A percentile compares a stretch with the other conserved stretches of the same genome.
Conservation (phyloP, 2,797 vertebrate genomes). For the Hemitrygon akajei region DNA sequence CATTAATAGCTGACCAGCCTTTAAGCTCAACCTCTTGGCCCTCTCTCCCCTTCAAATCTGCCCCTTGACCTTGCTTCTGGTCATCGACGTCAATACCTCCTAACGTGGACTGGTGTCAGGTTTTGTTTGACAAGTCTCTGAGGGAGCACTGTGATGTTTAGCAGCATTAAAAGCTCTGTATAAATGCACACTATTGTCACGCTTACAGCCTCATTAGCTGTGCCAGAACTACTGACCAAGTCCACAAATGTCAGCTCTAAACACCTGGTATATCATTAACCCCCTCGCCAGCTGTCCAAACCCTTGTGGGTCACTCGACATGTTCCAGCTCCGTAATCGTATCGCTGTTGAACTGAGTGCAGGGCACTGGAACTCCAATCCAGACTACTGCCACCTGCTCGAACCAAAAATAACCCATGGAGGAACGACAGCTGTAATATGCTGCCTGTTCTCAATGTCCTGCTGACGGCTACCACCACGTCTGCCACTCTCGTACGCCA, state of each 20-base stretch:
- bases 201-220: not conserved
- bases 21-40: not conserved
- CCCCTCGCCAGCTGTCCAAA: constrained; percentile 14
- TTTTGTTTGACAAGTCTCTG: not conserved
- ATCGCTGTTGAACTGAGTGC: not conserved
- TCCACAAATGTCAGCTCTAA: not conserved
- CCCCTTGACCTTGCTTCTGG: not conserved
- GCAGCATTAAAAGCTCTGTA: no score
- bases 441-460: not conserved
- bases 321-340: not conserved
- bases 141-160: not conserved
- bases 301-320: not conserved
- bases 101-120: not conserved
- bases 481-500: not conserved
- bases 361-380: not conserved
- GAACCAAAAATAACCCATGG: not conserved
- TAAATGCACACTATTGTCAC: not conserved
- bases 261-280: constrained; percentile 18
- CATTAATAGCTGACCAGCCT: not conserved
- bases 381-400: not conserved
- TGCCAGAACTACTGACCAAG: not conserved
- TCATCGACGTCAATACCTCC: not conserved
- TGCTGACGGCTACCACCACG: no score
- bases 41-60: not conserved
- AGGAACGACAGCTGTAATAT: not conserved